phyloP scores from a whole-genome alignment of 2,888 invertebrate genomes.

The Agrochola lychnidis region DNA sequence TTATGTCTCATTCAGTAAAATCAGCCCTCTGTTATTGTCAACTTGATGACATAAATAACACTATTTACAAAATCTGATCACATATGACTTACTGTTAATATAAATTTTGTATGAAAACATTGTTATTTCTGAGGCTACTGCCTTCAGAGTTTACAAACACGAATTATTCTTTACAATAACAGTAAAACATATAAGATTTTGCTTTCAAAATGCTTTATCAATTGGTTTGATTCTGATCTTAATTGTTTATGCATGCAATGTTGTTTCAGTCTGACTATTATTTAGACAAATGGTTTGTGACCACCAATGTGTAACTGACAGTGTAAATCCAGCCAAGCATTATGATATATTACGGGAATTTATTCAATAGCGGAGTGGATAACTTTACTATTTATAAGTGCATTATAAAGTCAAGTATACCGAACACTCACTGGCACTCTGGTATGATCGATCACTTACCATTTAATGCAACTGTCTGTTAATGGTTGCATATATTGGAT shows the following conservation, averaged over 20 bases:
- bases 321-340: constrained; percentile 20
- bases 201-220: constrained; percentile 39
- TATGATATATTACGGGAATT: not conserved
- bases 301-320: constrained; percentile 12
- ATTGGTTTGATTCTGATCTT: constrained; percentile 39
- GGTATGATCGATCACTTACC: constrained; percentile 31
- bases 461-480: constrained; percentile 23
- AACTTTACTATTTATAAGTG: not conserved
- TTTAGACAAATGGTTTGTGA: constrained; percentile 35
- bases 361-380: constrained; percentile 11
- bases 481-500: constrained; percentile 16
- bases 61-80: constrained; percentile 33
- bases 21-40: constrained; percentile 47
- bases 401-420: constrained; percentile 7
- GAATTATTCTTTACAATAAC: constrained; percentile 23
- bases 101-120: constrained; percentile 29
- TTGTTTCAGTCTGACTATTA: constrained; percentile 34
- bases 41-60: constrained; percentile 44
- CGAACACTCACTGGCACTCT: constrained; percentile 22
- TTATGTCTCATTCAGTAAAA: constrained; percentile 37
- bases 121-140: constrained; percentile 21
- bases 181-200: constrained; percentile 53
- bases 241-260: constrained; percentile 46
- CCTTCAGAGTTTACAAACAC: constrained; percentile 15
- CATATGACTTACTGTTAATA: constrained; percentile 52